Evolutionary conservation across 2,113 vertebrate species (phyloP), one percentile per base, ranked within the genome.

Genomic region (Chloebia gouldiae): DNA sequence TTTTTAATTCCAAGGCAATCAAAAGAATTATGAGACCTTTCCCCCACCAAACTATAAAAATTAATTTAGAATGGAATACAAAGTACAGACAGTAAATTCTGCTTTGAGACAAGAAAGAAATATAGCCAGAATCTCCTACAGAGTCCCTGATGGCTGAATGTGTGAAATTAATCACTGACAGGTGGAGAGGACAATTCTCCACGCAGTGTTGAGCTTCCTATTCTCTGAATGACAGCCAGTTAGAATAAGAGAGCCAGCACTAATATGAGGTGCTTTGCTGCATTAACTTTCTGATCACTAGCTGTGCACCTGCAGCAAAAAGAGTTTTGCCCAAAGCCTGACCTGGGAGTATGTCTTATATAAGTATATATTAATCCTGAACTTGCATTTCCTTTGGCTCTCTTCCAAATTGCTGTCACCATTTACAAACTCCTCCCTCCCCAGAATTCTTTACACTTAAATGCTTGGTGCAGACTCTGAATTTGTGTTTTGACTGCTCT

Each of bases 131-230:
- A 86, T 95, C 68, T 96, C 93, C 90, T 96, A 53, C 44, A 91
- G 91, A 96, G 94, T 96, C 95, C 97, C 71, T 81, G 94, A 93
- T 97, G 91, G 83, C 83, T 96, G 91, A 94, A 92, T 77, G 82
- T 89, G 94, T 95, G 96, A 97, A 97, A 98, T 98, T 95, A 98
- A 97, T 97, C 96, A 95, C 94, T 97, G 97, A 96, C 96, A 97
- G 94, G 96, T 61, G 91, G 73, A 96, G 83, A 96, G 96, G 96
- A 97, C 95, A 97, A 95, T 97, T 97, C 92, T 97, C 93, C 85
- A 97, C 25, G 76, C 94, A 87, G 91, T 56, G 42, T 81, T 96
- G 92, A 97, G 86, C 76, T 97, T 96, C 96, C 95, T 87, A 92
- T 97, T 96, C 91, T 97, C 96, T 97, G 97, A 96, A 95, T 63